These are phyloP conservation scores for Pinctada fucata DNA, from an alignment of 2,888 invertebrate species.

Conservation along the genomic window DNA sequence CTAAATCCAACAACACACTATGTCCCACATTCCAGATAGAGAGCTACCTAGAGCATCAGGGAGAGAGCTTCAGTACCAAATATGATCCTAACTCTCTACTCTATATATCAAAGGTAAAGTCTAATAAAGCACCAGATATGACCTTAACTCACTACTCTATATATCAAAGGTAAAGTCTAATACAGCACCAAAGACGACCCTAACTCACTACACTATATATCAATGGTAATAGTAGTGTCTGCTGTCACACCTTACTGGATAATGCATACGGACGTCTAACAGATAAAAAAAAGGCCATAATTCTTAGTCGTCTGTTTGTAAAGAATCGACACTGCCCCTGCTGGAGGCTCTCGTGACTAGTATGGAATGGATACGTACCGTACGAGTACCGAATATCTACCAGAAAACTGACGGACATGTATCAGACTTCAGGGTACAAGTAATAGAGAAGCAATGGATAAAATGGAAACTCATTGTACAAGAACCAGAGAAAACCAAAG, in stretches of 20 bases:
- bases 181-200: conserved; percentile 74
- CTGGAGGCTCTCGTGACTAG: no score
- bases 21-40: conserved; percentile 76
- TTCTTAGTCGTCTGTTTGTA: no score
- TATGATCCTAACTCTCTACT: conserved; percentile 76
- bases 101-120: conserved; percentile 74
- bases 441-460: no score
- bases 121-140: conserved; percentile 68
- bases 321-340: no score
- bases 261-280: neutral
- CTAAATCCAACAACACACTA: conserved; percentile 59
- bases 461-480: no score
- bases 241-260: neutral
- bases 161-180: conserved; percentile 71
- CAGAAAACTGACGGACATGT: no score
- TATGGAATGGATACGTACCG: no score
- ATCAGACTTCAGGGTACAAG: no score
- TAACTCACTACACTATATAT: conserved; percentile 76
- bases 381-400: no score
- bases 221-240: conserved; percentile 65
- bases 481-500: no score
- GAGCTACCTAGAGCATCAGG: conserved; percentile 75
- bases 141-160: conserved; percentile 76
- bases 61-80: conserved; percentile 74
- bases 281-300: no score